Base-by-base conservation (phyloP, 2,797 vertebrate genomes). In the Myiothlypis coronata region DNA sequence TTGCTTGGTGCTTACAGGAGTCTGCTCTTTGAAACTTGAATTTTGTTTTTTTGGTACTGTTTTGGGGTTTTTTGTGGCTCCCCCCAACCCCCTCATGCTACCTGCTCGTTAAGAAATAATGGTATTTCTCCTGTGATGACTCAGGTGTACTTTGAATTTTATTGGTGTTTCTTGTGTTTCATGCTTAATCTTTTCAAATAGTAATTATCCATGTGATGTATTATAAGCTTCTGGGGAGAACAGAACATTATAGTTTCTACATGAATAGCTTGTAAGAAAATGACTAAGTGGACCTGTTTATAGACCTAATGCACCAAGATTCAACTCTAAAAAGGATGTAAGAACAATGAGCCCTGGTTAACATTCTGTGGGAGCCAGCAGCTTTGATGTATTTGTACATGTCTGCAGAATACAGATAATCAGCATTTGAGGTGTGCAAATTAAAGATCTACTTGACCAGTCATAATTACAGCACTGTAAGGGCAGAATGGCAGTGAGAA, bases 401-500 rank as follows among this genome's bases (percentile, higher is more conserved):
- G 93, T 89, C 87, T 96, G 95, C 91, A 92, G 92, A 98, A 94
- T 89, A 69, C 79, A 81, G 64, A 91, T 85, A 94, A 97, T 97
- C 94, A 94, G 93, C 91, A 85, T 97, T 97, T 96, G 56, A 89
- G 63, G 83, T 92, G 56, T 96, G 76, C 87, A 97, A 97, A 97
- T 97, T 97, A 92, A 97, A 96, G 76, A 96, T 92, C 91, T 96
- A 70, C 94, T 95, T 97, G 96, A 95, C 93, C 90, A 83, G 91
- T 95, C 90, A 95, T 94, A 97, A 96, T 95, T 96, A 89, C 59
- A 93, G 84, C 60, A 50, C 13, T 90, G 56, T 72, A 92, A 94
- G 80, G 86, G 94, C 35, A 70, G 84, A 93, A 67, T 84, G 52
- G 72, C 49, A 37, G 63, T 67, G 76, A 87, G 60, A 82, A 94